Base-by-base conservation (phyloP, 2,113 vertebrate species). In the Sinosuthora webbiana region DNA sequence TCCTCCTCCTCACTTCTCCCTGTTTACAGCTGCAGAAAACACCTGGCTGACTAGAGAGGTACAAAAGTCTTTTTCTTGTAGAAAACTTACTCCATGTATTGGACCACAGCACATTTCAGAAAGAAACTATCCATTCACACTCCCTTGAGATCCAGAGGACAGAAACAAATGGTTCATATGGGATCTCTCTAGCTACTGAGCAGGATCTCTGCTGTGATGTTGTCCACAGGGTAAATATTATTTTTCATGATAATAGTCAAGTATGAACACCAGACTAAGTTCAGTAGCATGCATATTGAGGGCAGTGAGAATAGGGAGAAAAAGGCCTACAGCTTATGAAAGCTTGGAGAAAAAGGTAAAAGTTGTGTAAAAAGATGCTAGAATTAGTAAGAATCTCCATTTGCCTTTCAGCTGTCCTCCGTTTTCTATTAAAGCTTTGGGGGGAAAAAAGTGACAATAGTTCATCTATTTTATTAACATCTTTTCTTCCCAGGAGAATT, bases 391-490 rank as follows among this genome's bases (percentile, higher is more conserved):
- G 41, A 71, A 52, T 88, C 28, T 87, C 39, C 33, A 37, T 75
- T 90, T 93, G 73, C 64, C 90, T 71, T 94, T 94, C 92, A 95
- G 47, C 47, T 97, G 73, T 95, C 83, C 76, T 83, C 52, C 56
- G 19, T 93, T 91, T 89, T 89, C 78, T 94, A 50, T 89, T 96
- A 93, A 90, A 92, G 47, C 10, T 90, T 86, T 50, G 47, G 68
- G 68, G 14, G 0, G 20, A 80, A 80, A 81, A 91, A 76, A n/a
- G n/a, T 71, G 60, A 83, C 88, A 94, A 94, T 50, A 85, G 60
- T 95, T 95, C 79, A 81, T 93, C 64, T 94, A 90, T 96, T 96
- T 97, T 96, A 94, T 92, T 94, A 92, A 81, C 69, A 82, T 75
- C 20, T 95, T 84, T 90, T 81, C 60, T 95, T 95, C 85, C 80